A percentile compares a stretch with the other conserved stretches of the same genome.
Conservation (phyloP, 2,888 invertebrate species). For the Ceramica pisi region DNA sequence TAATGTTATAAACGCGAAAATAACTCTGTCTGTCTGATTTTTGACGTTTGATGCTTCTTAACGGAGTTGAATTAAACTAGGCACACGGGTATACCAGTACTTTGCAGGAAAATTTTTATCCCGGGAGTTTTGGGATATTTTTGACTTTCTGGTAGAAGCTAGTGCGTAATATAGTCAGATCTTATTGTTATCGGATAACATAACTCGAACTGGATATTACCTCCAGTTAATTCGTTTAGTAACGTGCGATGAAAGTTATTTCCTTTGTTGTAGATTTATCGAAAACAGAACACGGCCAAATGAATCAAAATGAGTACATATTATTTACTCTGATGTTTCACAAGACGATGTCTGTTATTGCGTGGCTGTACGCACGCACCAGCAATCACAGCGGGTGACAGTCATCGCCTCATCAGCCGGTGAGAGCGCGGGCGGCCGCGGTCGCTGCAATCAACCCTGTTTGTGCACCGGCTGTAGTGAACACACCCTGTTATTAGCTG, state of each 20-base stretch:
- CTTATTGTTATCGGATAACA: not conserved
- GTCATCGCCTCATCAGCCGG: not conserved
- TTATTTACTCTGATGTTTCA: too few species aligned
- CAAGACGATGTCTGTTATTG: not conserved
- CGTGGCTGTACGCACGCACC: not conserved
- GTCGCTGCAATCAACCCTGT: conserved; percentile 54
- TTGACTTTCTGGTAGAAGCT: too few species aligned
- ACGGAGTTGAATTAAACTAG: too few species aligned
- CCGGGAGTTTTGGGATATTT: too few species aligned
- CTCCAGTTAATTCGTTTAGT: not conserved
- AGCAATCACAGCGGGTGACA: conserved; percentile 21
- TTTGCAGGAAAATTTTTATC: too few species aligned
- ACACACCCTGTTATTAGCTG: not conserved
- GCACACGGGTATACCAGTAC: too few species aligned
- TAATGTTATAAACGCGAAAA: too few species aligned
- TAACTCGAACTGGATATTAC: not conserved
- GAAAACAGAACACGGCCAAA: not conserved
- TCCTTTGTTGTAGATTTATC: not conserved
- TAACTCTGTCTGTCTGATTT: too few species aligned
- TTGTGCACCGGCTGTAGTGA: conserved; percentile 18
- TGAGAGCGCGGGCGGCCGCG: conserved; percentile 21
- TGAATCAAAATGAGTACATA: not conserved
- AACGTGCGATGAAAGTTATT: not conserved
- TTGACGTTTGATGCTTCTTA: too few species aligned
- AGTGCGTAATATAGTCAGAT: not conserved